Conservation (phyloP, 2,113 vertebrate species). For the Sylvilagus bachmani region DNA sequence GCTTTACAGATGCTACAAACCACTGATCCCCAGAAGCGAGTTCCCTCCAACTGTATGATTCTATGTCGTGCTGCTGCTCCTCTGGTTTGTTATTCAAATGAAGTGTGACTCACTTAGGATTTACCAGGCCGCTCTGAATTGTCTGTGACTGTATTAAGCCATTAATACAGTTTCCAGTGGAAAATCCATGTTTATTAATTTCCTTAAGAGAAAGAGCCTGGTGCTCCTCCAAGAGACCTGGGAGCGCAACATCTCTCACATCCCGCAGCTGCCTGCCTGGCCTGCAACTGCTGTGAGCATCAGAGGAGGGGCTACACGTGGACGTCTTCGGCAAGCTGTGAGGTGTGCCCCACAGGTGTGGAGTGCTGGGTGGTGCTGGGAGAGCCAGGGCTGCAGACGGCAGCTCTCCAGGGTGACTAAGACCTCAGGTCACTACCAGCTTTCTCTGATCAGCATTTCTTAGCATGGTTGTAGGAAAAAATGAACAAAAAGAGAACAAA, state of each 20-base stretch:
- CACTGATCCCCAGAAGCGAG: neutral
- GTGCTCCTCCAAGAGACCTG: neutral
- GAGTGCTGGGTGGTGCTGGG: neutral
- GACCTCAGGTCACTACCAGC: neutral
- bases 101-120: conserved; percentile 56
- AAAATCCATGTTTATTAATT: conserved; percentile 73
- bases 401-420: neutral
- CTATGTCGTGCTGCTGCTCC: conserved; percentile 30
- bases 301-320: neutral
- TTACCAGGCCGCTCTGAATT: conserved; percentile 43
- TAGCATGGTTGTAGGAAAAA: neutral
- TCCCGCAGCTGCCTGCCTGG: neutral
- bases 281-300: neutral
- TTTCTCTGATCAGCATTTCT: conserved; percentile 36
- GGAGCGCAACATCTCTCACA: neutral
- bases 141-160: conserved; percentile 55
- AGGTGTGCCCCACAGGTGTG: neutral
- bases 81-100: conserved; percentile 65
- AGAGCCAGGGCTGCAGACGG: neutral
- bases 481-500: neutral
- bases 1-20: conserved; percentile 41
- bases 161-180: conserved; percentile 46
- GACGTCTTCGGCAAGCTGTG: neutral
- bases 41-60: conserved; percentile 15
- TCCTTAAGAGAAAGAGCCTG: conserved; percentile 12